Evolutionary conservation across 2,888 invertebrate species (phyloP).

Genomic region (Cerastis rubricosa): DNA sequence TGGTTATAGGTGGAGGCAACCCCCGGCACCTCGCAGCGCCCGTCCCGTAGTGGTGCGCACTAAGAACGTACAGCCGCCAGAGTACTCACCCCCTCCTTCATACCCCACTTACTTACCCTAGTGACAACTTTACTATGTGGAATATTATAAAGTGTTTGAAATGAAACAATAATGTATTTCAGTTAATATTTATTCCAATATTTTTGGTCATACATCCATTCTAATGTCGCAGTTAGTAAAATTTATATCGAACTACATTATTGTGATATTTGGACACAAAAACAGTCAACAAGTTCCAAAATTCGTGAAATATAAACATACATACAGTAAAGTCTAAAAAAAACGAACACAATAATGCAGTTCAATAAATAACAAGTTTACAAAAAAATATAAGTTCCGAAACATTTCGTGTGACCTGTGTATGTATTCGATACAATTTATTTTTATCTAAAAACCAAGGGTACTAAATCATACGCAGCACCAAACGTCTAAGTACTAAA

Average conservation of each 20-base stretch:
- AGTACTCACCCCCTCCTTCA: slow-evolving; percentile 86
- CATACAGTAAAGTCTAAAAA: slow-evolving; percentile 73
- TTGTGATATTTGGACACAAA: slow-evolving; percentile 77
- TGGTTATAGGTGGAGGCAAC: slow-evolving; percentile 83
- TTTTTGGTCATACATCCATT: slow-evolving; percentile 82
- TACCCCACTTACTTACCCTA: slow-evolving; percentile 85
- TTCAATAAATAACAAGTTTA: slow-evolving; percentile 80
- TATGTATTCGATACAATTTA: slow-evolving; percentile 50
- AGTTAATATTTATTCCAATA: slow-evolving; percentile 73
- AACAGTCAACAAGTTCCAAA: slow-evolving; percentile 82
- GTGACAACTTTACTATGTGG: not conserved
- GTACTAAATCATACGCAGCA: slow-evolving; percentile 67
- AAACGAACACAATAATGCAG: slow-evolving; percentile 81
- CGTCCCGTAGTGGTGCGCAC: slow-evolving; percentile 77
- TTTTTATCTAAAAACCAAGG: slow-evolving; percentile 51
- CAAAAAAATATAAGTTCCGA: slow-evolving; percentile 73
- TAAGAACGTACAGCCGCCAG: slow-evolving; percentile 79
- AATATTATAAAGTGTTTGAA: slow-evolving; percentile 8
- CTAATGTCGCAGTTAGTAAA: slow-evolving; percentile 76
- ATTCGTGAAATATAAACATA: slow-evolving; percentile 80
- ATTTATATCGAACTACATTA: slow-evolving; percentile 81
- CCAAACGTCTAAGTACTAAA: slow-evolving; percentile 70
- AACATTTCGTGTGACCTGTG: slow-evolving; percentile 61
- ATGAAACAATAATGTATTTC: slow-evolving; percentile 48
- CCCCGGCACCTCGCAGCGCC: slow-evolving; percentile 75